A percentile compares a stretch with the other conserved stretches of the same genome.
These are phyloP conservation scores for Disparrhopalites patrizii DNA, from an alignment of 2,888 invertebrate species.

Conservation along the genomic window DNA sequence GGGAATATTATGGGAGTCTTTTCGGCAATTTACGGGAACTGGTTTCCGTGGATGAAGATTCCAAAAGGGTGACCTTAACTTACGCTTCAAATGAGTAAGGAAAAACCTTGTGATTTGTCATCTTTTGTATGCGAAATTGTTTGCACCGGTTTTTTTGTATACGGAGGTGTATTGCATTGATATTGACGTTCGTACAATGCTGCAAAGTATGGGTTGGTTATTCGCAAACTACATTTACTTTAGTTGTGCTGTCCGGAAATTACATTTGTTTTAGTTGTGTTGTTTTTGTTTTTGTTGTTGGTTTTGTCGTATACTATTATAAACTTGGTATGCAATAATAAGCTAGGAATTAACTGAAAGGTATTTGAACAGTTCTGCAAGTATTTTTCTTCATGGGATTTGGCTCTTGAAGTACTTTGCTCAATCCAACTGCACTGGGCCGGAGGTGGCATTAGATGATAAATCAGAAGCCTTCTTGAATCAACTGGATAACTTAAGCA, in stretches of 20 bases:
- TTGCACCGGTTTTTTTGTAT: too few relatives aligned
- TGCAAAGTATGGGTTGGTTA: too few relatives aligned
- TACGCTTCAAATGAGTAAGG: not conserved
- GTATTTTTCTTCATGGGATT: not conserved
- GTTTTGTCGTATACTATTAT: not conserved
- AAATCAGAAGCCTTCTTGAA: not conserved
- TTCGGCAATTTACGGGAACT: not conserved
- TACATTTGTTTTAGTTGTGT: too few relatives aligned
- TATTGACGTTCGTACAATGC: too few relatives aligned
- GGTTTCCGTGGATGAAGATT: not conserved
- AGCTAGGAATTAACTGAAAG: not conserved
- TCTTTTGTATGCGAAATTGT: too few relatives aligned
- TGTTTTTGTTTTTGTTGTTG: not conserved
- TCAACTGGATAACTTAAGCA: not conserved
- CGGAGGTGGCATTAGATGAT: not conserved
- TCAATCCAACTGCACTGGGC: slow-evolving; percentile 25
- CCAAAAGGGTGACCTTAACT: not conserved
- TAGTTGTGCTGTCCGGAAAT: too few relatives aligned
- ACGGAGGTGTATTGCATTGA: too few relatives aligned
- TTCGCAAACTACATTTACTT: too few relatives aligned
- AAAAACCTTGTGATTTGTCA: too few relatives aligned
- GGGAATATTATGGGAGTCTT: not conserved
- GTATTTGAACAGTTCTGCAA: too few relatives aligned
- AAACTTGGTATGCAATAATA: not conserved
- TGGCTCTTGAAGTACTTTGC: slow-evolving; percentile 21